Evolutionary conservation across 2,113 vertebrate species (phyloP).

Genomic region (Abramis brama): DNA sequence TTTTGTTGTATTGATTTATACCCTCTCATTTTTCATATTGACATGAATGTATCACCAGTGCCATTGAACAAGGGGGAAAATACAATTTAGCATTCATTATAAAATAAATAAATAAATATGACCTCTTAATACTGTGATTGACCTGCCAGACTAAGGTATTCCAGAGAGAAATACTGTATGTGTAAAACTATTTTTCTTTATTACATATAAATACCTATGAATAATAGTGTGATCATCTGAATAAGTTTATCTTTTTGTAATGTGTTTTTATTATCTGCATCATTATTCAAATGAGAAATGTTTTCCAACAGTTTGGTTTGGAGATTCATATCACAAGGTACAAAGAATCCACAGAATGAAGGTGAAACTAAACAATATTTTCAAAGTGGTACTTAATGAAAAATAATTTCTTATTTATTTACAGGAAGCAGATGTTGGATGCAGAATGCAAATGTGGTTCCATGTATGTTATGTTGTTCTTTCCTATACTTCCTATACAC

Average conservation of each 20-base stretch:
- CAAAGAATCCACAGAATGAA: too few relatives aligned
- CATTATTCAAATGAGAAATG: neutral
- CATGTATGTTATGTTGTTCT: neutral
- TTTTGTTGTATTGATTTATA: neutral
- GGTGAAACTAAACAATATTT: neutral
- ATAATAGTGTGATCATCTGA: neutral
- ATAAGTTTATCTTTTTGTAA: neutral
- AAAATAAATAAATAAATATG: neutral
- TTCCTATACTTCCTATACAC: too few relatives aligned
- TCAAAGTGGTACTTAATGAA: neutral
- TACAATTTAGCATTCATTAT: neutral
- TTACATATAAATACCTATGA: neutral
- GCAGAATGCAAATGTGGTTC: constrained; percentile 6
- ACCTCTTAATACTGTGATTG: neutral
- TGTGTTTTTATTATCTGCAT: neutral
- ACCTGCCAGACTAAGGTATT: neutral
- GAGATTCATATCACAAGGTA: neutral
- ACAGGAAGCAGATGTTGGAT: neutral
- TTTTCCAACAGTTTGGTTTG: neutral
- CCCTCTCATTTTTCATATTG: neutral
- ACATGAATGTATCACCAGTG: neutral
- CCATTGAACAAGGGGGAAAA: too few relatives aligned
- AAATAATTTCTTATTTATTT: neutral
- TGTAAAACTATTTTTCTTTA: too few relatives aligned
- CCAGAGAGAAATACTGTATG: too few relatives aligned